Base-by-base conservation (phyloP, 2,113 vertebrate species). In the Mesitornis unicolor region DNA sequence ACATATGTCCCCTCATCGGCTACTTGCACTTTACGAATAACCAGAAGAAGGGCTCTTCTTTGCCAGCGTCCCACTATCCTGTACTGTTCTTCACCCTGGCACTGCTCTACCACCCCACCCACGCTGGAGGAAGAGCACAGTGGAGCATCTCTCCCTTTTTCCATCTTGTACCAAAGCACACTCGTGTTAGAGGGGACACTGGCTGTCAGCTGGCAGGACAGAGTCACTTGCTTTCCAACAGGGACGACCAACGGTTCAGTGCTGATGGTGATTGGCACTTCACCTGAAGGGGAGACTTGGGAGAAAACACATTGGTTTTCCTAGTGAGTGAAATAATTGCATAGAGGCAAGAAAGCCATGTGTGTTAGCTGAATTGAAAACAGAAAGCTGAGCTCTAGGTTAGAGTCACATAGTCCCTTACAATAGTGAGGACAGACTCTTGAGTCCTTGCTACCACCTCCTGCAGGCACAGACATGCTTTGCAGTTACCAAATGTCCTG, bases 321-420 rank as follows among this genome's bases (percentile, higher is more conserved):
- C 19, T 18, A 2, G 0, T 0, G 5, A 54, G 12, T 38, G 29
- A 16, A 18, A 28, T 7, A 9, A n/a, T 73, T 80, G 25, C 36
- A 31, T 5, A 6, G n/a, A 61, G 22, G 15, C 38, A 38, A 65
- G 35, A 53, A 87, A 45, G 18, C 22, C 35, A 60, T 12, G 3
- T 11, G 17, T 22, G 18, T 53, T 45, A 69, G 19, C 26, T 50
- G 19, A 54, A 38, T 40, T 24, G 28, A 24, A 63, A 79, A 4
- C 56, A 79, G 65, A n/a, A 69, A 33, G 28, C 6, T 53, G 16
- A 26, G 26, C 35, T 42, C 25, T 35, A 35, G 26, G 42, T 40
- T 56, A 36, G 20, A 35, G 25, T 16, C 42, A 40, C 25, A 13
- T 7, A 56, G 29, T 35, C 57, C 29, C 20, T n/a, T 18, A 28